Conservation (phyloP, 2,113 vertebrate genomes). For the Oryzias celebensis region DNA sequence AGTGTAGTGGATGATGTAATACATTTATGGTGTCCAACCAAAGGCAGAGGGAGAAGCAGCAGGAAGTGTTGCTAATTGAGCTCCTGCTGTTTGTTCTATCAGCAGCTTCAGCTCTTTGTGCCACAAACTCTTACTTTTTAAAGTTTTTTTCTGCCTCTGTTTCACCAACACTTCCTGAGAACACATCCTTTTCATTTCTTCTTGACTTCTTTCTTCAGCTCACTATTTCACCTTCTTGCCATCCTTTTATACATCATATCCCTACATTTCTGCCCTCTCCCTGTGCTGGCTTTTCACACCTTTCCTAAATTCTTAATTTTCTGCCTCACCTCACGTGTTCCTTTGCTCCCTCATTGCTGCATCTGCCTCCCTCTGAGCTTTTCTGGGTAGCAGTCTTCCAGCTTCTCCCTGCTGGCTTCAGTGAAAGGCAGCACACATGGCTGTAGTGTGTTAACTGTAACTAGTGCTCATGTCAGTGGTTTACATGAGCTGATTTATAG, state of each 20-base stretch:
- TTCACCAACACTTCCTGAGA: background rate
- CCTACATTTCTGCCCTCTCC: conserved; percentile 25
- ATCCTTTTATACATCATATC: conserved; percentile 24
- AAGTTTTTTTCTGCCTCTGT: background rate
- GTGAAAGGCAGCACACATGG: conserved; percentile 17
- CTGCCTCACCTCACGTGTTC: conserved; percentile 50
- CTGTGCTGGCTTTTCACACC: conserved; percentile 13
- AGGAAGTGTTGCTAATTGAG: conserved; percentile 62
- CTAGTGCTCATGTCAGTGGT: conserved; percentile 14
- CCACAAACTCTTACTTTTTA: conserved; percentile 12
- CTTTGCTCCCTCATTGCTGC: conserved; percentile 40
- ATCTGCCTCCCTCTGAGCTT: conserved; percentile 28
- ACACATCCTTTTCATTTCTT: background rate
- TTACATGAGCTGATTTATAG: conserved; percentile 5
- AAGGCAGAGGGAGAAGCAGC: conserved; percentile 45
- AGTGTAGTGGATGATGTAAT: conserved; percentile 43
- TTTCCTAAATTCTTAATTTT: conserved; percentile 53
- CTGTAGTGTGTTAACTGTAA: conserved; percentile 36
- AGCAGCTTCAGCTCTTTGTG: conserved; percentile 28
- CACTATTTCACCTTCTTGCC: conserved; percentile 3
- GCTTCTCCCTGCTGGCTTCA: conserved; percentile 30
- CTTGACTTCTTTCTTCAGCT: background rate
- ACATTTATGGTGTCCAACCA: conserved; percentile 53
- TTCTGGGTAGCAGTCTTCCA: conserved; percentile 41
- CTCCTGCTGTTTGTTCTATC: conserved; percentile 47